Base-by-base conservation (phyloP, 2,888 invertebrate species). In the Chirona hameri region DNA sequence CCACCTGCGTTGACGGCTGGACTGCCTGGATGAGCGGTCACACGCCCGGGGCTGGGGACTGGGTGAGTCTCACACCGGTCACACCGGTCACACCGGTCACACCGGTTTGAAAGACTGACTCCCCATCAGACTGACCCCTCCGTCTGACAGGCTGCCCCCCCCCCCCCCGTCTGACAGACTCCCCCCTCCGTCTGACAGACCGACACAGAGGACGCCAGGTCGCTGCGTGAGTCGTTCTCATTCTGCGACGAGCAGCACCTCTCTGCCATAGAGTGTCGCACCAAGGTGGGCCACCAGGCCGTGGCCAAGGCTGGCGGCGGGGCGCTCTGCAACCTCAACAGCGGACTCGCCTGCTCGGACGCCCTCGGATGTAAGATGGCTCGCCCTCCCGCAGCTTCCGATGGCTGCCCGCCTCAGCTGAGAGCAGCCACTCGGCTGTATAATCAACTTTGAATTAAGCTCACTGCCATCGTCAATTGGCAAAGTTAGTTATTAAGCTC, bases 241-340 rank as follows among this genome's bases (percentile, higher is more conserved):
- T 86, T 86, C 81, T 87, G 87, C 83, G 85, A 83, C 0, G 81
- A 85, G 5, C 82, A 84, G n/a, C 83, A 84, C 79, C 86, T 87
- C 72, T 86, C 85, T 24, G 85, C 86, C 18, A 87, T 88, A 15
- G 86, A 87, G 83, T 88, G 88, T 83, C 85, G 87, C 27, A 79
- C 83, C 29, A 57, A 15, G 0, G 27, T 82, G 29, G 83, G 84
- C 4, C 84, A 84, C 46, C 55, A 79, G 24, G 83, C 80, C 60
- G 14, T 52, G 18, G n/a, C 39, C 1, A 39, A 76, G 10, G 46
- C 39, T 39, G 76, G 80, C 52, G 14, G 84, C 83, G 83, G 85
- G 83, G 80, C 86, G 81, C 55, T 85, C 83, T 83, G 85, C 84
- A 83, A 86, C 84, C 81, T 84, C 84, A 84, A 86, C 83, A 83